Conservation (phyloP, 2,113 vertebrate genomes). For the Thermophis baileyi region DNA sequence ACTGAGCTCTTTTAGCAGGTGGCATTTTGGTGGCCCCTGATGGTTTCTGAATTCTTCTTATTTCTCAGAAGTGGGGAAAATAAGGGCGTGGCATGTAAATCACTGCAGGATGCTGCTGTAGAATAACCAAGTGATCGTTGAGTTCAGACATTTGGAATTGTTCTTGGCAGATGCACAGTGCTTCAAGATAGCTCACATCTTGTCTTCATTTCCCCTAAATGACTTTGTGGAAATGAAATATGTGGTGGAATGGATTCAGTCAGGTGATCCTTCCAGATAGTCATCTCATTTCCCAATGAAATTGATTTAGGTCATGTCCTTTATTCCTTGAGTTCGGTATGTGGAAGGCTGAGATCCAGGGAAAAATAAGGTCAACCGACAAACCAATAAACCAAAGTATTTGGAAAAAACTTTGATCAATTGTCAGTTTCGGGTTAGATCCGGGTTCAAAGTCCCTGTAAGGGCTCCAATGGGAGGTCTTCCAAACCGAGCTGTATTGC, state of each 20-base stretch:
- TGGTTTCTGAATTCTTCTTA: background rate
- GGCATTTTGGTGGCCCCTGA: background rate
- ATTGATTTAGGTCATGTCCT: background rate
- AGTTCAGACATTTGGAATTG: background rate
- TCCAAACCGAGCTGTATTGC: background rate
- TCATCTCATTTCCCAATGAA: background rate
- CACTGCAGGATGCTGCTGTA: background rate
- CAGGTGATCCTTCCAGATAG: background rate
- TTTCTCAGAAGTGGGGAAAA: background rate
- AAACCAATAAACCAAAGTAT: background rate
- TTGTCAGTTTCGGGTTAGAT: background rate
- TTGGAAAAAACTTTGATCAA: background rate
- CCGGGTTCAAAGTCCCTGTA: background rate
- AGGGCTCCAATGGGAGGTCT: background rate
- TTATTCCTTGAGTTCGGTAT: background rate
- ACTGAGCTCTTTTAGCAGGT: background rate
- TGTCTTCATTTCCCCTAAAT: constrained; percentile 1
- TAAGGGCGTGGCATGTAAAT: background rate
- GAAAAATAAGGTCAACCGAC: background rate
- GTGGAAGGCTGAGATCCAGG: background rate
- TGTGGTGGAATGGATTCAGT: background rate
- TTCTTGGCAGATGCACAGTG: background rate
- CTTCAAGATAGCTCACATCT: background rate
- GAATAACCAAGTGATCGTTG: background rate
- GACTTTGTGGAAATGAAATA: background rate